Conservation (phyloP, 2,797 vertebrate genomes). For the Crocodylus rhombifer region DNA sequence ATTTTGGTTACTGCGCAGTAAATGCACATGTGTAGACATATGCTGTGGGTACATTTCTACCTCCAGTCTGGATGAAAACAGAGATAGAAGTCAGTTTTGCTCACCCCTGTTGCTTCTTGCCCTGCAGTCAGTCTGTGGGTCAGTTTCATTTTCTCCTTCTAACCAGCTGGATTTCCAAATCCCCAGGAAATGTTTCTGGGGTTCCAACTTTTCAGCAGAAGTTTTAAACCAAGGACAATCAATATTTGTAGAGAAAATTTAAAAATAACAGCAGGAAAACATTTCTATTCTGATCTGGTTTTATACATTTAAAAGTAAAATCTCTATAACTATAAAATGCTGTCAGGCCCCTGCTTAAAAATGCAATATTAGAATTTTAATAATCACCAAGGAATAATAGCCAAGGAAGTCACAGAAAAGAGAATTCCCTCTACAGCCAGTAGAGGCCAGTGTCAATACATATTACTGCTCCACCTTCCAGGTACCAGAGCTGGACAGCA, state of each 20-base stretch:
- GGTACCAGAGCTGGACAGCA: fast-evolving
- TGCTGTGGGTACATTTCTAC: too few relatives aligned
- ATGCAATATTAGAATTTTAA: background rate
- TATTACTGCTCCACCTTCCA: background rate
- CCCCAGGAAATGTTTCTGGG: background rate
- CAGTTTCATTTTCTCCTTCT: background rate
- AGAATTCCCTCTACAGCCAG: background rate
- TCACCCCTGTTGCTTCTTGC: too few relatives aligned
- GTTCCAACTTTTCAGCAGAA: background rate
- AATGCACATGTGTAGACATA: too few relatives aligned
- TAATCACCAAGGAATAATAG: background rate
- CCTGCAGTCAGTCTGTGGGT: background rate
- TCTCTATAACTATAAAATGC: background rate
- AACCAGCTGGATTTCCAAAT: background rate
- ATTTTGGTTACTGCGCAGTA: too few relatives aligned
- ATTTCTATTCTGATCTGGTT: background rate
- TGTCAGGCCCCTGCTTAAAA: background rate
- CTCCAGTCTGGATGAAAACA: too few relatives aligned
- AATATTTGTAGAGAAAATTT: background rate
- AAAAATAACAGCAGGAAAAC: background rate
- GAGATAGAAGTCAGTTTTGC: too few relatives aligned
- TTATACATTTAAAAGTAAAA: background rate
- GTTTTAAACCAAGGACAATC: background rate
- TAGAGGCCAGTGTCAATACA: constrained; percentile 64
- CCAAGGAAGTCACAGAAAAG: background rate